A percentile compares a stretch with the other conserved stretches of the same genome.
These are phyloP conservation scores for Phrixothrix hirtus DNA, from an alignment of 2,888 invertebrate species.

Conservation along the genomic window DNA sequence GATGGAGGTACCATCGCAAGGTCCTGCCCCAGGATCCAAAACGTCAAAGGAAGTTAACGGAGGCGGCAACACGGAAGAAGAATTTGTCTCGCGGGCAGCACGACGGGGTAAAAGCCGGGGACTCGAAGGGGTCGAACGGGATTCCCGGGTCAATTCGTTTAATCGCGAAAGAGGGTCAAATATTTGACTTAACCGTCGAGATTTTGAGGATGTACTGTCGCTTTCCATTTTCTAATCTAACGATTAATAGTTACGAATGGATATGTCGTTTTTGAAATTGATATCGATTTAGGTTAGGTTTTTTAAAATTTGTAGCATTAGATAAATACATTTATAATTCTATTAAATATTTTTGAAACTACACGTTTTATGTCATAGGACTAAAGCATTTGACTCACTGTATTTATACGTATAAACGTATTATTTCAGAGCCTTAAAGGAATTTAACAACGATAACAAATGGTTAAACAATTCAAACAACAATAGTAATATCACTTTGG, in stretches of 20 bases:
- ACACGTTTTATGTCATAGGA: background rate
- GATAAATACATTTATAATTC: constrained; percentile 4
- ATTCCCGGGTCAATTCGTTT: constrained; percentile 63
- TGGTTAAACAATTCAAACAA: constrained; percentile 22
- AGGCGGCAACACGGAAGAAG: constrained; percentile 42
- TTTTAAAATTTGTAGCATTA: background rate
- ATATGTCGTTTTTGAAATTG: constrained; percentile 10
- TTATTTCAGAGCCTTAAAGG: constrained; percentile 12
- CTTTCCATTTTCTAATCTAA: constrained; percentile 17
- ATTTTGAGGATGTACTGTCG: constrained; percentile 35
- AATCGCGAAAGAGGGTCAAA: constrained; percentile 80
- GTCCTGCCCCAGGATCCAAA: constrained; percentile 51
- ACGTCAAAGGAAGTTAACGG: constrained; percentile 48
- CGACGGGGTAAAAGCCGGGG: constrained; percentile 69
- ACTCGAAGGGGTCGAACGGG: constrained; percentile 70
- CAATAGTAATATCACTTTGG: constrained; percentile 33
- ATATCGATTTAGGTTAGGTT: no score
- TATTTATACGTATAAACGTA: constrained; percentile 20
- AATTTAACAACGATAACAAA: constrained; percentile 26
- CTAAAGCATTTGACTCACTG: constrained; percentile 19
- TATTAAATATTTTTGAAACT: background rate
- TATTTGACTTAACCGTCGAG: constrained; percentile 78
- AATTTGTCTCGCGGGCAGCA: constrained; percentile 37
- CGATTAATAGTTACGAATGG: background rate
- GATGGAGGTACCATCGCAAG: constrained; percentile 58